Conservation (phyloP, 2,888 invertebrate species). For the Lepeophtheirus nordmannii region DNA sequence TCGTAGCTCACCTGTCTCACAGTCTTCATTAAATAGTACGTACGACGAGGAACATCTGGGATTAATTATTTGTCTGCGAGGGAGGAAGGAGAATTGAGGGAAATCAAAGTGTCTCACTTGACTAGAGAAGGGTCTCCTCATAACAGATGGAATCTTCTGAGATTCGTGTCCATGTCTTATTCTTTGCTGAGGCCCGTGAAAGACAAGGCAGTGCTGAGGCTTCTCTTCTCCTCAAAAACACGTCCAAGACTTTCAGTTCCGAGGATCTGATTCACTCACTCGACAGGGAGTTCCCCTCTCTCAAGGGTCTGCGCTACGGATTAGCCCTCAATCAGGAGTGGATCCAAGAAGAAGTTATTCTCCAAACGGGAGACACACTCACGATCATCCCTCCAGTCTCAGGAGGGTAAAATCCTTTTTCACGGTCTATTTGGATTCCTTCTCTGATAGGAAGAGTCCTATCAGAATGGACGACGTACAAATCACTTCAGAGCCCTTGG, state of each 20-base stretch:
- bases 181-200: conserved; percentile 81
- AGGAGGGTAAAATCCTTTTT: conserved; percentile 50
- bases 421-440: conserved; percentile 28
- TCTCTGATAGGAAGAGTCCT: too few species aligned
- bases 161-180: conserved; percentile 48
- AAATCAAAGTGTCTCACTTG: too few species aligned
- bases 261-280: conserved; percentile 47
- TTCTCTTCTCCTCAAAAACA: conserved; percentile 33
- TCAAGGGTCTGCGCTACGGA: conserved; percentile 53
- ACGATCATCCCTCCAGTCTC: conserved; percentile 88
- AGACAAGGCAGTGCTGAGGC: conserved; percentile 49
- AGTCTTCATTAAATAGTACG: too few species aligned
- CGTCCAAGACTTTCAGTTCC: conserved; percentile 43
- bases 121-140: too few species aligned
- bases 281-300: conserved; percentile 40
- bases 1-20: too few species aligned
- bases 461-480: conserved; percentile 50
- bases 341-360: conserved; percentile 43
- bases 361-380: conserved; percentile 58
- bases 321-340: conserved; percentile 72
- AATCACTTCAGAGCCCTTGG: conserved; percentile 49
- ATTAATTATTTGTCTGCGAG: too few species aligned
- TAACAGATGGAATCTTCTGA: too few species aligned
- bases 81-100: too few species aligned
- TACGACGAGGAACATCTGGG: too few species aligned